Evolutionary conservation across 2,888 invertebrate species (phyloP), one percentile per base, ranked within the genome.

Genomic region (Drosophila multiciliata): DNA sequence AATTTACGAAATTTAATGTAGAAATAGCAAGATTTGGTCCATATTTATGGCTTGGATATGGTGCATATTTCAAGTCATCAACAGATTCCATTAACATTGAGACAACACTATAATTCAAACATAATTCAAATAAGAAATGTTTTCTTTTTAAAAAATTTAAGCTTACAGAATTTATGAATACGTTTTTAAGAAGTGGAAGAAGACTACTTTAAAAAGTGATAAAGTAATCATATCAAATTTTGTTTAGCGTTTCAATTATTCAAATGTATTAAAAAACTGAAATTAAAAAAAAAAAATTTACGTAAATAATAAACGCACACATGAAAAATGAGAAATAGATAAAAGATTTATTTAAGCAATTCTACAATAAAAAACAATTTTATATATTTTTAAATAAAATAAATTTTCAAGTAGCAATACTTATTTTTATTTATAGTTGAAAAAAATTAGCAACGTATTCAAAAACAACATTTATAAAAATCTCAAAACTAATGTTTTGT

Each of bases 41-140:
- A 23, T 23, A 45, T 45, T 45, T 45, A 45, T 23, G 15, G 8
- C 45, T 45, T 45, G 23, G 23, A 45, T 8, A 15, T 23, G 23
- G 20, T 45, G 23, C 45, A 45, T 45, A 23, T 45, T 15, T 15
- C 45, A 45, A 17, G 17, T 40, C 40, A n/a, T 36, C 35, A 55
- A 38, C 32, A 55, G 29, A 20, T 23, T 40, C 33, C 69, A 68
- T 68, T 38, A 29, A 15, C 6, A 33, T 67, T 57, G 35, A 68
- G 49, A 40, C 40, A 52, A 20, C 15, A 45, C 53, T 15, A 50
- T 29, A 57, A 67, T 42, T n/a, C 32, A 58, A 54, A 58, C 48
- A 63, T 42, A 60, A 29, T 33, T 29, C 45, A 23, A 23, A 20
- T 3, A 12, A 45, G 45, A 45, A 20, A 45, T 45, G 7, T 20